phyloP scores from a whole-genome alignment of 2,797 vertebrate genomes.

The Valencia hispanica region DNA sequence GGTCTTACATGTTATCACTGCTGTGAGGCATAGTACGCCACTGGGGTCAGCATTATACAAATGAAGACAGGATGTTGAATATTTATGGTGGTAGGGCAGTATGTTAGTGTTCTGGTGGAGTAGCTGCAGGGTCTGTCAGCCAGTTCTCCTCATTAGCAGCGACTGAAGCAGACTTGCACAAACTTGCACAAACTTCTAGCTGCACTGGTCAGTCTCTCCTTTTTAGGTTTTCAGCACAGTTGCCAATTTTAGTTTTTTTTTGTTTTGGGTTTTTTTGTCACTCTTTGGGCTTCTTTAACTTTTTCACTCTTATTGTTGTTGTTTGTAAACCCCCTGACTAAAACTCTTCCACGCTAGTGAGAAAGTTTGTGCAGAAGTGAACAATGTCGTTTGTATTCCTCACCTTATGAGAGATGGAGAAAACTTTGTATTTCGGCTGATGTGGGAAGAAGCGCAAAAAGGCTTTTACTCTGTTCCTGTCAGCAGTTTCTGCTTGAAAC shows the following conservation, averaged over 20 bases:
- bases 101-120: conserved; percentile 12
- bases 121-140: conserved; percentile 34
- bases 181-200: neutral
- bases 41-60: conserved; percentile 37
- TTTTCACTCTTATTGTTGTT: conserved; percentile 25
- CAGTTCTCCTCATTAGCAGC: conserved; percentile 53
- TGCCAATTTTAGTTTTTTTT: conserved; percentile 7
- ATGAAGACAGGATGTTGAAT: conserved; percentile 47
- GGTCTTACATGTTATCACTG: neutral
- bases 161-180: conserved; percentile 21
- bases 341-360: conserved; percentile 24
- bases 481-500: conserved; percentile 62
- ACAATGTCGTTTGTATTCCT: conserved; percentile 10
- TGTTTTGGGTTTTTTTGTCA: neutral
- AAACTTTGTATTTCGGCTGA: conserved; percentile 47
- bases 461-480: conserved; percentile 66
- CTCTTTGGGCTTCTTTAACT: conserved; percentile 22
- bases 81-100: conserved; percentile 40
- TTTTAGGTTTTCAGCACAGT: conserved; percentile 9
- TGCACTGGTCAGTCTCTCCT: conserved; percentile 34
- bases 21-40: conserved; percentile 21
- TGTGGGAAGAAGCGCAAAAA: conserved; percentile 51
- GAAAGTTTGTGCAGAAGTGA: conserved; percentile 48
- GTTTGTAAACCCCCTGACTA: conserved; percentile 27
- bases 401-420: conserved; percentile 36